A percentile compares a stretch with the other conserved stretches of the same genome.
These are phyloP conservation scores for Brachynemurus nebulosus DNA, from an alignment of 2,888 invertebrate species.

Conservation along the genomic window DNA sequence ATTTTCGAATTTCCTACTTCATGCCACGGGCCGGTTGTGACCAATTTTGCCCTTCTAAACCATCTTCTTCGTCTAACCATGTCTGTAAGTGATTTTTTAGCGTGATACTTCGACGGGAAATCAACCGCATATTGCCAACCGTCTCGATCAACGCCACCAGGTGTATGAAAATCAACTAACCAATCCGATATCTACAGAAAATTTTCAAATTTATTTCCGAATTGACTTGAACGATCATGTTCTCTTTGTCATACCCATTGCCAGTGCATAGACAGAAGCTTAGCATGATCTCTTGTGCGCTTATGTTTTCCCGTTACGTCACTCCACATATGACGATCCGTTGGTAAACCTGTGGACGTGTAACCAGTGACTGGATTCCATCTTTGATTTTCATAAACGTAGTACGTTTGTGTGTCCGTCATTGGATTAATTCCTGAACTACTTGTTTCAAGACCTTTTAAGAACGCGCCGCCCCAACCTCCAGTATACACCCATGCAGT, in stretches of 20 bases:
- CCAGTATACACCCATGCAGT: conserved; percentile 83
- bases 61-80: conserved; percentile 75
- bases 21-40: conserved; percentile 78
- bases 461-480: conserved; percentile 74
- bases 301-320: conserved; percentile 73
- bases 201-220: conserved; percentile 6
- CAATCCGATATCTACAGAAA: conserved; percentile 60
- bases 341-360: conserved; percentile 71
- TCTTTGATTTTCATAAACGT: conserved; percentile 86
- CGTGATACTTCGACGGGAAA: conserved; percentile 78
- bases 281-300: conserved; percentile 73
- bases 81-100: conserved; percentile 74
- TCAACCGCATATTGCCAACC: conserved; percentile 95
- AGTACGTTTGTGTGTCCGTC: conserved; percentile 74
- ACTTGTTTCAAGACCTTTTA: conserved; percentile 50
- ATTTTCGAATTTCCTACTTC: conserved; percentile 77
- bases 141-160: conserved; percentile 78
- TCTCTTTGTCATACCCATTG: conserved; percentile 54
- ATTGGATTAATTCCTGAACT: conserved; percentile 54
- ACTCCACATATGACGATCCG: conserved; percentile 84
- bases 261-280: conserved; percentile 75
- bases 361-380: conserved; percentile 90
- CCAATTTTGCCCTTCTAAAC: conserved; percentile 69
- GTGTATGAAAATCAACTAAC: conserved; percentile 82
- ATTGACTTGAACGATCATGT: background rate